Conservation (phyloP, 2,113 vertebrate genomes). For the Perca schrenkii region DNA sequence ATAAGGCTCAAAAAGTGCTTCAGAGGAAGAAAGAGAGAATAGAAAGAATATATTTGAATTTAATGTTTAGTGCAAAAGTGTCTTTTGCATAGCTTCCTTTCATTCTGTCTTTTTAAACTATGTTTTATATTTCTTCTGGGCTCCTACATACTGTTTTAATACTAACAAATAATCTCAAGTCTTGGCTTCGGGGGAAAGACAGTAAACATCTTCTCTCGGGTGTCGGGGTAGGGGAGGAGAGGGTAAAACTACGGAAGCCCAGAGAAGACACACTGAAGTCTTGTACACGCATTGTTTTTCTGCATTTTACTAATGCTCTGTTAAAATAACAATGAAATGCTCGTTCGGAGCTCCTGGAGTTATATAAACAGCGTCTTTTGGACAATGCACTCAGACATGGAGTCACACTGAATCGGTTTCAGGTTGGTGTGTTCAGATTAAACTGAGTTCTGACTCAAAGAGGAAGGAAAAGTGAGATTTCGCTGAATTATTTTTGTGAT, state of each 20-base stretch:
- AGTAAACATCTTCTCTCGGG: not conserved
- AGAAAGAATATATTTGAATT: conserved; percentile 1
- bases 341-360: too few species aligned
- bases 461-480: too few species aligned
- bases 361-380: too few species aligned
- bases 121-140: not conserved
- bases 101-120: not conserved
- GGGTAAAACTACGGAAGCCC: not conserved
- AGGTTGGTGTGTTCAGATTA: too few species aligned
- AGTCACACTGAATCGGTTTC: too few species aligned
- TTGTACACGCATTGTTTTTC: not conserved
- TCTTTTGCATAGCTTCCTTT: conserved; percentile 1
- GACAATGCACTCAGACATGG: too few species aligned
- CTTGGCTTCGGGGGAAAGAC: not conserved
- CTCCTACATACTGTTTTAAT: not conserved
- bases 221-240: too few species aligned
- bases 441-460: too few species aligned
- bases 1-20: conserved; percentile 7
- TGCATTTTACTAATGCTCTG: too few species aligned
- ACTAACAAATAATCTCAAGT: not conserved
- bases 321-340: too few species aligned
- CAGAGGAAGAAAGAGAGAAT: not conserved
- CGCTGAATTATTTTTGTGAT: not conserved
- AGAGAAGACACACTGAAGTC: not conserved
- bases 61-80: not conserved